Base-by-base conservation (phyloP, 2,113 vertebrate genomes). In the Mirza zaza region DNA sequence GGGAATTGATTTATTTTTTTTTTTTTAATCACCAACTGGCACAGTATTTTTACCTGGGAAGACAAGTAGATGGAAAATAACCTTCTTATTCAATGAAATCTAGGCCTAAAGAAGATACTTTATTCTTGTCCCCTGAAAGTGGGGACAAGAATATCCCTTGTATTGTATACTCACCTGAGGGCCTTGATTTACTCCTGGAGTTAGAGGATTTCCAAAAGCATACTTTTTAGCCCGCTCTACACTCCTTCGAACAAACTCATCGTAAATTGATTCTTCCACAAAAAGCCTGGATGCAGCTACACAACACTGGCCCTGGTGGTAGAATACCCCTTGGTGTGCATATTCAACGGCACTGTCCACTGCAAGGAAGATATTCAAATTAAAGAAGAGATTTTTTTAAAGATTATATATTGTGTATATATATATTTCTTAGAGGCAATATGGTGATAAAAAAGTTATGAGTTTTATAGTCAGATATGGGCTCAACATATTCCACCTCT, bases 231-330 rank as follows among this genome's bases (percentile, higher is more conserved):
- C 99, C 81, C 98, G 97, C 50, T 99, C 99, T 85, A 99, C 98
- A 73, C 99, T 99, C 39, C 98, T 98, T 8, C 94, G 97, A 87
- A 99, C 99, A 98, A 99, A 99, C 87, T 99, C 99, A 1, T 99
- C 98, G 0, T 99, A 99, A 97, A 99, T 98, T 0, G 99, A 96
- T 85, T 99, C 99, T 97, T 99, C 99, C 81, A 99, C 99, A 97
- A 99, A 99, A 97, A 99, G 98, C 71, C 99, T 98, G 90, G 99
- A 99, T 80, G 99, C 99, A 42, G 99, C 99, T 96, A 99, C 97
- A 48, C 99, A 99, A 17, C 99, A 99, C 29, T 99, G 99, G 14
- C 99, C 99, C 92, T 99, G 99, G 97, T 99, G 99, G 77, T 99
- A 99, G 98, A 99, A 99, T 45, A 99, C 52, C 25, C 99, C 99